Percentiles rank a stretch among this genome's conserved stretches.
phyloP scores from a whole-genome alignment of 1,140 invertebrate genomes.

The Copidosoma floridanum region DNA sequence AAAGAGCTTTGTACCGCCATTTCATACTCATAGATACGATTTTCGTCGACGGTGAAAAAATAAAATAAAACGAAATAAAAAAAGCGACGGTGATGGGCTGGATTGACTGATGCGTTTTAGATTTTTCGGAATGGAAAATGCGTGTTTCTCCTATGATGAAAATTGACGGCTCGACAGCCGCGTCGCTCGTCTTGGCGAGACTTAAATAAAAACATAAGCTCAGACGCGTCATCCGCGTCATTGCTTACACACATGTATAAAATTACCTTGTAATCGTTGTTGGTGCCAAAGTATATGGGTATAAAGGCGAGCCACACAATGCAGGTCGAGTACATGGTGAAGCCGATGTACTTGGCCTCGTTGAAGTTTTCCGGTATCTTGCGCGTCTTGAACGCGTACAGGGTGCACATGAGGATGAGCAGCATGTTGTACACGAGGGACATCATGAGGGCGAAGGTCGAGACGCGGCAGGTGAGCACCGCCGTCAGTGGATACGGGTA shows the following conservation, averaged over 20 bases:
- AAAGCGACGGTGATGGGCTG: too few species aligned
- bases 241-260: background rate
- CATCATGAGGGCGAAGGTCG: conserved; percentile 69
- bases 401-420: conserved; percentile 69
- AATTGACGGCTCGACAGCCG: background rate
- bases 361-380: conserved; percentile 77
- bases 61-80: too few species aligned
- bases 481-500: conserved; percentile 61
- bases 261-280: conserved; percentile 64
- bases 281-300: conserved; percentile 70
- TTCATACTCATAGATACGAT: too few species aligned
- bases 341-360: conserved; percentile 69
- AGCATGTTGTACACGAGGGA: conserved; percentile 76
- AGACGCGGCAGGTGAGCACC: conserved; percentile 69
- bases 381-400: conserved; percentile 73
- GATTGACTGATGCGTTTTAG: background rate
- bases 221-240: background rate
- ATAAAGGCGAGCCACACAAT: conserved; percentile 75
- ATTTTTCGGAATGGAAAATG: too few species aligned
- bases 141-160: background rate
- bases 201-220: background rate
- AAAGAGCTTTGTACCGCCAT: too few species aligned
- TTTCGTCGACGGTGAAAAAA: too few species aligned
- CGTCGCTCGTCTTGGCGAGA: too few species aligned
- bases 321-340: conserved; percentile 76